Base-by-base conservation (phyloP, 2,888 invertebrate species). In the Cheiracanthium punctorium region DNA sequence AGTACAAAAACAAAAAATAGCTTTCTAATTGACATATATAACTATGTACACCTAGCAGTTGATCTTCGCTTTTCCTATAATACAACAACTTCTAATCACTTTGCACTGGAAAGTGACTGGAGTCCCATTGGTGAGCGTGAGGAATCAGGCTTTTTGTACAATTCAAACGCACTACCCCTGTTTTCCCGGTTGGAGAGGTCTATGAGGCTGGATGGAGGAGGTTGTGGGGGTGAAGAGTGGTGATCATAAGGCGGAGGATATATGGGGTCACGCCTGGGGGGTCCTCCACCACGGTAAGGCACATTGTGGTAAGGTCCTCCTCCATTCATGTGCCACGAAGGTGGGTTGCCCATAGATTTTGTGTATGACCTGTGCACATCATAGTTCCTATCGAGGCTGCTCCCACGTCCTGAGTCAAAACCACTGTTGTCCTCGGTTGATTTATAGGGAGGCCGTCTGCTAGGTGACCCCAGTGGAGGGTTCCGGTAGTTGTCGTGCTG, bases 161-260 rank as follows among this genome's bases (percentile, higher is more conserved):
- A 93, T 92, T 97, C 97, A 91, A 98, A 97, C n/a, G 98, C 98
- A 88, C 97, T 97, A 33, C 97, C 97, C 79, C 97, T 93, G 91
- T 97, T 97, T 91, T 97, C 97, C 90, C 96, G 95, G 72, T 97
- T 96, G 76, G 96, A 96, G 91, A 97, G 93, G 90, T 94, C 94
- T 14, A 94, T 91, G 88, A 91, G 93, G 90, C 92, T 93, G 17
- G 80, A 87, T 17, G 88, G 82, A 2, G 93, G 90, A 80, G 90
- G 90, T 91, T 92, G 89, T 91, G 92, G 87, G 89, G 80, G 79
- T n/a, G 85, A 71, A 52, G 89, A 79, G 33, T 86, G 82, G 77
- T 89, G 64, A 64, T 88, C 74, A 64, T 88, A 80, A 74, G 89
- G 81, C 41, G 87, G 89, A 90, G 91, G 86, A 89, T 93, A 93